Evolutionary conservation across 2,888 invertebrate genomes (phyloP).

Genomic region (Napeogenes inachia): DNA sequence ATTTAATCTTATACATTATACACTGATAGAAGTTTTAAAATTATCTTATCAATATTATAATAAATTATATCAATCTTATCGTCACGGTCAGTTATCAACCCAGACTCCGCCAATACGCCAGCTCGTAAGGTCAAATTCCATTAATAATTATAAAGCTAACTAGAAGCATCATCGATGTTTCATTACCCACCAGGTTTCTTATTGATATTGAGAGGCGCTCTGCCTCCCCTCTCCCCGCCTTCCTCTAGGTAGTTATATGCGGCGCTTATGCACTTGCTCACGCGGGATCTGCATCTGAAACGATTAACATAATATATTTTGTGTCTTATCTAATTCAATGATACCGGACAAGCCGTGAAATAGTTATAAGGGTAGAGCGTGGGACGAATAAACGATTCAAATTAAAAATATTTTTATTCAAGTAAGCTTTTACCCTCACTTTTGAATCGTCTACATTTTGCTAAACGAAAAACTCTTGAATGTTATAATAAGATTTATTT

Average conservation of each 20-base stretch:
- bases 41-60: too few relatives aligned
- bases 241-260: slow-evolving; percentile 72
- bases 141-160: background rate
- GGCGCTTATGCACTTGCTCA: slow-evolving; percentile 71
- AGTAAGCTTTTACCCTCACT: background rate
- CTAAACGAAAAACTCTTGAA: background rate
- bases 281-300: slow-evolving; percentile 58
- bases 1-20: too few relatives aligned
- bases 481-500: too few relatives aligned
- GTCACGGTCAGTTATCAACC: too few relatives aligned
- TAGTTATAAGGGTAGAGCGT: too few relatives aligned
- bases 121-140: background rate
- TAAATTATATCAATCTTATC: too few relatives aligned
- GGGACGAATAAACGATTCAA: slow-evolving; percentile 7
- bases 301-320: background rate
- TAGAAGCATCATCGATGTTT: background rate
- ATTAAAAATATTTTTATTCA: too few relatives aligned
- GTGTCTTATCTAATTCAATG: too few relatives aligned
- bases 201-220: slow-evolving; percentile 62
- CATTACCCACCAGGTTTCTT: slow-evolving; percentile 64
- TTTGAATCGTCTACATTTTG: background rate
- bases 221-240: slow-evolving; percentile 62
- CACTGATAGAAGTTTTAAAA: too few relatives aligned
- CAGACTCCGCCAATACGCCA: too few relatives aligned
- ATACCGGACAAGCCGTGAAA: too few relatives aligned